Base-by-base conservation (phyloP, 92 coral and sea anemone species). In the Palythoa heliodiscus region DNA sequence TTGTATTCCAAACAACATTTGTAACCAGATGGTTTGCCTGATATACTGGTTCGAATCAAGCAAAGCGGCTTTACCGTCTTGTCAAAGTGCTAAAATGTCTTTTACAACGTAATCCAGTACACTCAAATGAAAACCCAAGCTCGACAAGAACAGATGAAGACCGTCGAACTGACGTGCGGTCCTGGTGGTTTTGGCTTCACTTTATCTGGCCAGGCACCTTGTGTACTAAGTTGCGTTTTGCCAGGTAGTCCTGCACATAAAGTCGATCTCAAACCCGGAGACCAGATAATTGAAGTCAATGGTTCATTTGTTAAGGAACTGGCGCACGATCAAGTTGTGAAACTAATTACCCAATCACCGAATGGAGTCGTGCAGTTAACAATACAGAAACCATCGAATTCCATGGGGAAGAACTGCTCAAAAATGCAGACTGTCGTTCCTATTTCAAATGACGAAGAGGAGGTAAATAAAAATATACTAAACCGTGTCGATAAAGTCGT, bases 161-260 rank as follows among this genome's bases (percentile, higher is more conserved):
- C 92, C 29, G 95, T 94, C 16, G 93, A 92, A 61, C 86, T 94
- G 78, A 63, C 81, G 75, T 91, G 95, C n/a, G 90, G 87, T 20
- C 88, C 93, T 40, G 98, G 91, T 11, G 95, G 99, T 5, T 97
- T 91, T 66, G 99, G 99, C 22, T 97, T 97, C 86, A 97, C 99
- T 16, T 86, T 97, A 52, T 92, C 96, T 1, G 91, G 98, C 86
- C 97, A 97, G 77, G 93, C 95, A 75, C 99, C 99, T 16, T 97
- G 99, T 91, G 95, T 95, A 50, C 86, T 97, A 48, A 95, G 96
- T 73, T 95, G 95, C 87, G 95, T 97, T 75, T 87, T 95, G 67
- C 91, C 93, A 60, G 95, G 97, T 82, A 90, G 98, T 75, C 97
- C 99, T 66, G 99, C 99, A 78, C 92, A 95, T 61, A 90, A 89